Evolutionary conservation across 1,140 invertebrate species (phyloP).

Genomic region (Pseudomyrmex cubaensis): DNA sequence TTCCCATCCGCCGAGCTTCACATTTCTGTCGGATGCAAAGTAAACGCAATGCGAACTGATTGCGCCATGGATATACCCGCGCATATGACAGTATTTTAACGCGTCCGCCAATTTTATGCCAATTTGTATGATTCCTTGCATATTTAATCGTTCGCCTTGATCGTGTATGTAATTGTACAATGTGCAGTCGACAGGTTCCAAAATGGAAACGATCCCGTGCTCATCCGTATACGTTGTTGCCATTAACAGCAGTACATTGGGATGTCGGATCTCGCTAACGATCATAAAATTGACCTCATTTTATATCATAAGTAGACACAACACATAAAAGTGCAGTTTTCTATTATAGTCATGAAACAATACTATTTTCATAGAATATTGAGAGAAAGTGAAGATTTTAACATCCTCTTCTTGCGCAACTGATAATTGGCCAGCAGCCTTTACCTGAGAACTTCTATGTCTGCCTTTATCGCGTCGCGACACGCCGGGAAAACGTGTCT

Average conservation of each 20-base stretch:
- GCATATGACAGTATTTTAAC: constrained; percentile 75
- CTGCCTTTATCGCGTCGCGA: constrained; percentile 72
- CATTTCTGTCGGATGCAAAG: constrained; percentile 70
- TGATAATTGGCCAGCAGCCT: constrained; percentile 2
- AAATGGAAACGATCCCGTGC: constrained; percentile 77
- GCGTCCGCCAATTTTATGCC: constrained; percentile 75
- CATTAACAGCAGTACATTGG: constrained; percentile 78
- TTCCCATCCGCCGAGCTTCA: constrained; percentile 81
- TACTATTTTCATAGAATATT: no score
- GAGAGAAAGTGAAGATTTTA: no score
- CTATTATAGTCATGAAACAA: no score
- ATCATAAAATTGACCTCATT: constrained; percentile 29
- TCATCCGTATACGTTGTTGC: constrained; percentile 73
- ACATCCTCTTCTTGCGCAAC: neutral
- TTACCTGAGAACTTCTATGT: constrained; percentile 77
- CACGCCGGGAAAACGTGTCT: constrained; percentile 74
- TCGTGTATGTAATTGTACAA: constrained; percentile 79
- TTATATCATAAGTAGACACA: neutral
- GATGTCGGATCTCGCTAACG: constrained; percentile 77
- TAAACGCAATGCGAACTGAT: constrained; percentile 78
- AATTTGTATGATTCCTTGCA: constrained; percentile 74
- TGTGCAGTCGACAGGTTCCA: constrained; percentile 77
- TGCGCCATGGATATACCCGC: constrained; percentile 77
- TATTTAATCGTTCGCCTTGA: constrained; percentile 72
- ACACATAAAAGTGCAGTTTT: no score